phyloP scores from a whole-genome alignment of 2,797 vertebrate species.

The Tokudaia muenninki region DNA sequence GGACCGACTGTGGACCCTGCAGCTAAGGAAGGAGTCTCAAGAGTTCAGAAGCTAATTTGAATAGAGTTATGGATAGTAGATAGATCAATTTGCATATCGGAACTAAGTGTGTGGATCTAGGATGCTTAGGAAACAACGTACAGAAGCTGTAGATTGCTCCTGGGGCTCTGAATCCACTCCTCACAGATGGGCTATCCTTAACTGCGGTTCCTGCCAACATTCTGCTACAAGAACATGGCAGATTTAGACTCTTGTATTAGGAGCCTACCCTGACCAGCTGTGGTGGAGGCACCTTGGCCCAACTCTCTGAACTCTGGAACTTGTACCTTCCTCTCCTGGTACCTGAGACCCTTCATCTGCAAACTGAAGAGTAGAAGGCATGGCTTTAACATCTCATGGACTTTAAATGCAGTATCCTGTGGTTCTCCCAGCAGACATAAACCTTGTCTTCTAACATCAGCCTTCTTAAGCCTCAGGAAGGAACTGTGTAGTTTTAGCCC shows the following conservation, averaged over 20 bases:
- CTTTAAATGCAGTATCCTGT: neutral
- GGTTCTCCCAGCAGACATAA: neutral
- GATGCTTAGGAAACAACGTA: neutral
- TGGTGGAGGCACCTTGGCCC: no score
- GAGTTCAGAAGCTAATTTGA: neutral
- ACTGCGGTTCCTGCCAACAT: neutral
- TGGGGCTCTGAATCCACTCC: neutral
- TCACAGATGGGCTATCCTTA: neutral
- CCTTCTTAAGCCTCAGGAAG: neutral
- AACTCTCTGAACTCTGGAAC: neutral
- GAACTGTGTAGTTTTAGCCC: neutral
- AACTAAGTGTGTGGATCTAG: neutral
- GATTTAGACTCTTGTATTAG: neutral
- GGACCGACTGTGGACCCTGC: neutral
- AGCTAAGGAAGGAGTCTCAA: neutral
- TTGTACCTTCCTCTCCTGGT: neutral
- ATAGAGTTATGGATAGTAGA: neutral
- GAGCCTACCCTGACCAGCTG: neutral
- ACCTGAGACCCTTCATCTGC: neutral
- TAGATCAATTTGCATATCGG: neutral
- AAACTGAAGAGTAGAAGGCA: neutral
- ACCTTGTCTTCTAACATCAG: neutral
- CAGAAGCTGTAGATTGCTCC: neutral
- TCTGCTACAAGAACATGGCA: neutral
- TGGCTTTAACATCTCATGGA: neutral